These are phyloP conservation scores for Enhydra lutris DNA, from an alignment of 2,113 vertebrate species.

Conservation along the genomic window DNA sequence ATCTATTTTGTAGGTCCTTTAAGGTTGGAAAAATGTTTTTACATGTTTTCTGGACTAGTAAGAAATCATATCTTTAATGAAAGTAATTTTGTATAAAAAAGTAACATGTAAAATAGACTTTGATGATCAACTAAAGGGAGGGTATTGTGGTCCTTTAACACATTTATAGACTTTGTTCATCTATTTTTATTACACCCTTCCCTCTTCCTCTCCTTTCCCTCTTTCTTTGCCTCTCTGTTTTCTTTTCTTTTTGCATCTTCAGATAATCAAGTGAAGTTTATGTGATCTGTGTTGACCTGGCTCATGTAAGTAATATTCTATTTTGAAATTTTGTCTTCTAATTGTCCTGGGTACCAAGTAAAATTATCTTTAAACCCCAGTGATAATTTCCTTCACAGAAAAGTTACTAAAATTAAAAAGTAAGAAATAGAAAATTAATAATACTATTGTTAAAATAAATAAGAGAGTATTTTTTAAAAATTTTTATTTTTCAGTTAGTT, in stretches of 20 bases:
- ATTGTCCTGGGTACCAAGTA: background rate
- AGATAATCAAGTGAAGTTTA: background rate
- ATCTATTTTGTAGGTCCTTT: background rate
- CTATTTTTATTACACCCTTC: background rate
- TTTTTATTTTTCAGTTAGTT: background rate
- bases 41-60: background rate
- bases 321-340: constrained; percentile 1
- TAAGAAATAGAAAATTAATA: background rate
- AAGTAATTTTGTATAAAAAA: constrained; percentile 2
- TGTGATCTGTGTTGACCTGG: background rate
- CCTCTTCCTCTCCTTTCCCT: background rate
- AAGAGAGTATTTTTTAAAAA: background rate
- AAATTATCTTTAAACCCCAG: background rate
- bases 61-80: background rate
- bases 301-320: background rate
- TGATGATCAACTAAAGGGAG: background rate
- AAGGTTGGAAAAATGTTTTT: background rate
- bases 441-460: background rate
- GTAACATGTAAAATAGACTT: background rate
- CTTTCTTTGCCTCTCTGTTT: background rate
- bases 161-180: background rate
- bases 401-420: background rate
- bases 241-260: background rate
- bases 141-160: background rate
- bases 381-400: background rate